Base-by-base conservation (phyloP, 2,797 vertebrate species). In the Sibirionetta formosa region DNA sequence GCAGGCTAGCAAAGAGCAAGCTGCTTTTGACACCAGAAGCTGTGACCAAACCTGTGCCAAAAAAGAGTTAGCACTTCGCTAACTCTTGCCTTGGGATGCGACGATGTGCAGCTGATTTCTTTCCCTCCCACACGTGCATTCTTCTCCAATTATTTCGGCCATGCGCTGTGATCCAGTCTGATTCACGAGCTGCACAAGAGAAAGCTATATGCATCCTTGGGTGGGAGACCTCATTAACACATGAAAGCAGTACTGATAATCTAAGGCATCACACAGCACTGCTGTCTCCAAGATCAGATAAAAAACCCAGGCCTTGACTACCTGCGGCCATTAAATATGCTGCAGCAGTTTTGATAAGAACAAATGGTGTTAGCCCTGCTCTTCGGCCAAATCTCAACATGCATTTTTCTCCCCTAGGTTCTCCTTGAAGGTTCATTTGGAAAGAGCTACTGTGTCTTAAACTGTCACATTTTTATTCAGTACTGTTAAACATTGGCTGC, bases 401-500 rank as follows among this genome's bases (percentile, higher is more conserved):
- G 20, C 80, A 11, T 48, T 71, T 85, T 42, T 58, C 86, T 83
- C 35, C 51, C 15, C 56, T 15, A 61, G 18, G 26, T 57, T 77
- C 38, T 36, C 35, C 63, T 88, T 53, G 58, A 76, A 88, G 51
- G 60, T 72, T 83, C 57, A 73, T 73, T 53, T 96, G 80, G 89
- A 90, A 95, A 86, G 63, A 83, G 35, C 23, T 82, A 40, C 56
- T 7, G 38, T 68, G 66, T 70, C 91, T 96, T 88, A 84, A 84
- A 84, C 80, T 84, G 92, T 78, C 68, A 53, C 50, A 71, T 51
- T 81, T 93, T 81, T 79, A 77, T 68, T 88, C 29, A 36, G 78
- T 31, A 77, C 82, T 64, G 36, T 86, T 94, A 96, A 95, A 96
- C 90, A 94, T 3, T 88, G 89, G 60, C 91, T 86, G 73, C 56